Evolutionary conservation across 2,888 invertebrate species (phyloP).

Genomic region (Helobdella robusta): DNA sequence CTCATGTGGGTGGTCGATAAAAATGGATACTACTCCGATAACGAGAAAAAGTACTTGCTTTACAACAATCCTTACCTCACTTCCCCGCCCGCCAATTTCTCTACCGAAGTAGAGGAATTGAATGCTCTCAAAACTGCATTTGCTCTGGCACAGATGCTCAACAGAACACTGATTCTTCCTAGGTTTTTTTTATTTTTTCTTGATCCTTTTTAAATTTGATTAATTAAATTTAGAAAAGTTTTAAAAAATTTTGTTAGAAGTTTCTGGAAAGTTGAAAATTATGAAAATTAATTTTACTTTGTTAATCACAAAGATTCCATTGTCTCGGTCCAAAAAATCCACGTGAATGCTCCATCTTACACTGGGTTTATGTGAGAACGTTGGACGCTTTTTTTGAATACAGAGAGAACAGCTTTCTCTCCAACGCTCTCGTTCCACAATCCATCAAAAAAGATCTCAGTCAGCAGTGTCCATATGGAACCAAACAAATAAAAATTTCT

Average conservation of each 20-base stretch:
- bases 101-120: constrained; percentile 4
- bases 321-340: neutral
- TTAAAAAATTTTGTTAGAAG: too few species aligned
- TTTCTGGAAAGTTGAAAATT: neutral
- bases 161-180: constrained; percentile 30
- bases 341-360: constrained; percentile 4
- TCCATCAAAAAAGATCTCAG: neutral
- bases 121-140: constrained; percentile 25
- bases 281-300: neutral
- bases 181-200: constrained; percentile 19
- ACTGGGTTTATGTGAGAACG: neutral
- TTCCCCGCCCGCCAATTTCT: neutral
- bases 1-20: constrained; percentile 28
- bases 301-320: neutral
- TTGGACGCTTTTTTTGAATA: neutral
- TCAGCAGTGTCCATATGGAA: neutral
- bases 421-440: neutral
- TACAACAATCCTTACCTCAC: constrained; percentile 28
- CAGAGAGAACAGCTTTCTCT: constrained; percentile 10
- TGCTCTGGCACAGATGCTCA: constrained; percentile 20
- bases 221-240: too few species aligned
- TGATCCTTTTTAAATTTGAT: neutral
- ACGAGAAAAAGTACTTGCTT: constrained; percentile 21
- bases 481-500: neutral
- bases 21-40: constrained; percentile 26